Percentiles rank a stretch among this genome's conserved stretches.
Conservation (phyloP, 2,888 invertebrate species). For the Tineola bisselliella region DNA sequence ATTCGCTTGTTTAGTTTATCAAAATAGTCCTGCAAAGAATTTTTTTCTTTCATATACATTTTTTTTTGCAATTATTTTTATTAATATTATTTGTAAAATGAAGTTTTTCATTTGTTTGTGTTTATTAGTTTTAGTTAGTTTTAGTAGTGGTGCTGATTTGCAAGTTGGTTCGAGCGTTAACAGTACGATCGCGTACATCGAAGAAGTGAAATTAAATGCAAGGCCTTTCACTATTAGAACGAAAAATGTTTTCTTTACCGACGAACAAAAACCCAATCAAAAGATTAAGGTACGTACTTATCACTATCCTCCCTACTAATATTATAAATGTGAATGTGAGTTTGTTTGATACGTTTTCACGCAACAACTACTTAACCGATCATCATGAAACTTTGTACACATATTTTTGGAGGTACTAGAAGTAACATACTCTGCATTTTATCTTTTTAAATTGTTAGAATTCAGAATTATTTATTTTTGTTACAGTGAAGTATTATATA, state of each 20-base stretch:
- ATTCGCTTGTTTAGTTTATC: neutral
- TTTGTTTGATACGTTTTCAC: no score
- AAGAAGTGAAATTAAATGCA: slow-evolving; percentile 35
- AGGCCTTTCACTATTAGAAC: slow-evolving; percentile 35
- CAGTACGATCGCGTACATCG: slow-evolving; percentile 29
- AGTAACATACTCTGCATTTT: no score
- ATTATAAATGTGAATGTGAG: no score
- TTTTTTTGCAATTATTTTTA: neutral
- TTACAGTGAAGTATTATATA: no score
- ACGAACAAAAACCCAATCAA: slow-evolving; percentile 27
- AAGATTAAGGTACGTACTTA: slow-evolving; percentile 47
- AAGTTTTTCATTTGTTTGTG: neutral
- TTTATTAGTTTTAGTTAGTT: neutral
- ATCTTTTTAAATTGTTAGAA: no score
- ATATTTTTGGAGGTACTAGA: no score
- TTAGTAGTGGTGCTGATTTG: slow-evolving; percentile 23
- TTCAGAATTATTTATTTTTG: no score
- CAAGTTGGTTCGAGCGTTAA: slow-evolving; percentile 35
- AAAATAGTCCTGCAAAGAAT: neutral
- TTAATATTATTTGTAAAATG: no score
- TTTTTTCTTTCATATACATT: neutral
- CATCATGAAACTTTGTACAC: no score
- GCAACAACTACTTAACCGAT: no score
- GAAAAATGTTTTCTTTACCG: slow-evolving; percentile 47
- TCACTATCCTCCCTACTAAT: neutral